These are phyloP conservation scores for Phortica magna DNA, from an alignment of 2,888 invertebrate species.

Conservation along the genomic window DNA sequence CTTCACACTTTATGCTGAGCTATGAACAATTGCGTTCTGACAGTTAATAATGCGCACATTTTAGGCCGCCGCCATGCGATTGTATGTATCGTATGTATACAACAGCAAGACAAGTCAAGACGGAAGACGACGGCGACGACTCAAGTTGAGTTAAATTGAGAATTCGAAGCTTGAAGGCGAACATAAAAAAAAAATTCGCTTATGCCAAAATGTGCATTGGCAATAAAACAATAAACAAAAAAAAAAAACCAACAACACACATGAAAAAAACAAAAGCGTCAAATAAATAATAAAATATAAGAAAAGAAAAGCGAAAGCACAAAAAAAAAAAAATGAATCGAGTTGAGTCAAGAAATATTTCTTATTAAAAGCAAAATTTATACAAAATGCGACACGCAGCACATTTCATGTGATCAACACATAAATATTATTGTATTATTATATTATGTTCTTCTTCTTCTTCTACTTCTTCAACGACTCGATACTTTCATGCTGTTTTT, in stretches of 20 bases:
- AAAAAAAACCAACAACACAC: constrained; percentile 45
- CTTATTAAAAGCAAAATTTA: constrained; percentile 59
- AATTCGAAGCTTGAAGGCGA: too few species aligned
- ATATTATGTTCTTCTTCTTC: constrained; percentile 24
- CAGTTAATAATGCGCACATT: constrained; percentile 64
- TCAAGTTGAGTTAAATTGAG: not conserved
- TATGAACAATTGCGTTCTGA: constrained; percentile 45
- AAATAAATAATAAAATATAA: constrained; percentile 21
- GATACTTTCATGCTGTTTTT: too few species aligned
- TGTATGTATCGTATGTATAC: not conserved
- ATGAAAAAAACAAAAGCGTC: constrained; percentile 44
- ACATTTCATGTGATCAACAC: constrained; percentile 71
- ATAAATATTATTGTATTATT: constrained; percentile 64
- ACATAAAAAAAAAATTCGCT: not conserved
- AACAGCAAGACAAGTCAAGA: not conserved
- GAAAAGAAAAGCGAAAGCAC: constrained; percentile 44
- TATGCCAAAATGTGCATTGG: not conserved
- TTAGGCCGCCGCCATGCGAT: not conserved
- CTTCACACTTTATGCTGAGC: constrained; percentile 35
- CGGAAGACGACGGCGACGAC: not conserved
- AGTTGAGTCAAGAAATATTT: not conserved
- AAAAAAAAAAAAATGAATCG: constrained; percentile 15
- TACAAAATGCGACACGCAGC: constrained; percentile 46
- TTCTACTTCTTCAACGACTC: too few species aligned
- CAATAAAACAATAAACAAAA: constrained; percentile 37